Evolutionary conservation across 2,888 invertebrate genomes (phyloP), one percentile per base, ranked within the genome.

Genomic region (Cynaeus angustus): DNA sequence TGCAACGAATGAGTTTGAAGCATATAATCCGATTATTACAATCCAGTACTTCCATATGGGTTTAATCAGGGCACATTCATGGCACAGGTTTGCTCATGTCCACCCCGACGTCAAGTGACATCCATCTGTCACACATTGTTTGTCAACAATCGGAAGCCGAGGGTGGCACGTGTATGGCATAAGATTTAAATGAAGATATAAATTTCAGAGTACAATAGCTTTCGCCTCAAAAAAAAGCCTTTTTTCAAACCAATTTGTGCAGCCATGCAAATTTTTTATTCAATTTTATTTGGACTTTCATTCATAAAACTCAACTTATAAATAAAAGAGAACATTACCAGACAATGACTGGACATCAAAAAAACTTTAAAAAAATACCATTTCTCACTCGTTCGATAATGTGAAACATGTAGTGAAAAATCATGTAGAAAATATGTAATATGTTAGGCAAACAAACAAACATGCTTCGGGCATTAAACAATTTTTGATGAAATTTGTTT

Each of bases 11-110:
- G 46, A 38, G 41, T 55, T 71, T 68, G 71, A 70, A 64, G 72
- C 76, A 74, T 73, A 72, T 78, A 78, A 78, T 75, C 73, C 71
- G 74, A 77, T 78, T 77, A 78, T 77, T 75, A 74, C 77, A 72
- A 77, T 70, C 73, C 78, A 77, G 72, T 77, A 75, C 75, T 73
- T 74, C 71, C 75, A 69, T 74, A 78, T 78, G 73, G 75, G 75
- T 71, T 75, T 76, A 76, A 78, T 78, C 76, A 74, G 74, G 70
- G 64, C 72, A 62, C 52, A 75, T 72, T 74, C 75, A 72, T 56
- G 46, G 71, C 71, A 71, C 72, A 75, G 75, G 74, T 72, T 71
- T 41, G 56, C 70, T 59, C 66, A 46, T 72, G 66, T 70, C 71
- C 66, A 59, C 61, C 59, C 59, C 41, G 30, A 62, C 53, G 56